Evolutionary conservation across 1,140 invertebrate species (phyloP).

Genomic region (Camponotus floridanus): DNA sequence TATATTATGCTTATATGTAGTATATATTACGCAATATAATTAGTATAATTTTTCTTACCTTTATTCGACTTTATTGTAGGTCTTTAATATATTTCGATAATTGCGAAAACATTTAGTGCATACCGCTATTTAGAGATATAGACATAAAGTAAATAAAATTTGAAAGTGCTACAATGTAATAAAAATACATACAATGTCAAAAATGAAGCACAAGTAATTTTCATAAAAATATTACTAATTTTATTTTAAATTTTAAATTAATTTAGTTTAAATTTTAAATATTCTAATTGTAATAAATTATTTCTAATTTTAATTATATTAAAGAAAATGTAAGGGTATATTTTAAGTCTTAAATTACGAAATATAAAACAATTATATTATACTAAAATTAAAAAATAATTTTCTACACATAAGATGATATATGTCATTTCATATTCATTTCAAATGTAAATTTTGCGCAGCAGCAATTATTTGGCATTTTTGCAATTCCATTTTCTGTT

Average conservation of each 20-base stretch:
- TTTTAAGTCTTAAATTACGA: background rate
- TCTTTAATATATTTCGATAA: too few relatives aligned
- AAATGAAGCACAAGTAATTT: background rate
- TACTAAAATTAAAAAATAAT: background rate
- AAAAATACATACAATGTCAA: background rate
- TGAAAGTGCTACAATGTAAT: background rate
- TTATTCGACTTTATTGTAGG: too few relatives aligned
- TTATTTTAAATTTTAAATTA: background rate
- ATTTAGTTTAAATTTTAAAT: too few relatives aligned
- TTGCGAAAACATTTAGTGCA: background rate
- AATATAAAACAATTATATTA: background rate
- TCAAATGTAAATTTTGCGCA: conserved; percentile 71
- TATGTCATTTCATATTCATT: conserved; percentile 61
- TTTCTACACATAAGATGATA: background rate
- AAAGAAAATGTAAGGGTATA: too few relatives aligned
- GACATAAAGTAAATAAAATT: background rate
- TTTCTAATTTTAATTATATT: too few relatives aligned
- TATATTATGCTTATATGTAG: too few relatives aligned
- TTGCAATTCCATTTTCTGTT: conserved; percentile 76
- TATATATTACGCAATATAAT: too few relatives aligned
- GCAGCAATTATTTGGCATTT: conserved; percentile 75
- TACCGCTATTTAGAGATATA: conserved; percentile 12
- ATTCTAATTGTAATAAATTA: too few relatives aligned
- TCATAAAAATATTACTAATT: background rate
- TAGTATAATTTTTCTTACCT: too few relatives aligned